These are phyloP conservation scores for Styela plicata DNA, from an alignment of 23 tunicate genomes.

Conservation along the genomic window DNA sequence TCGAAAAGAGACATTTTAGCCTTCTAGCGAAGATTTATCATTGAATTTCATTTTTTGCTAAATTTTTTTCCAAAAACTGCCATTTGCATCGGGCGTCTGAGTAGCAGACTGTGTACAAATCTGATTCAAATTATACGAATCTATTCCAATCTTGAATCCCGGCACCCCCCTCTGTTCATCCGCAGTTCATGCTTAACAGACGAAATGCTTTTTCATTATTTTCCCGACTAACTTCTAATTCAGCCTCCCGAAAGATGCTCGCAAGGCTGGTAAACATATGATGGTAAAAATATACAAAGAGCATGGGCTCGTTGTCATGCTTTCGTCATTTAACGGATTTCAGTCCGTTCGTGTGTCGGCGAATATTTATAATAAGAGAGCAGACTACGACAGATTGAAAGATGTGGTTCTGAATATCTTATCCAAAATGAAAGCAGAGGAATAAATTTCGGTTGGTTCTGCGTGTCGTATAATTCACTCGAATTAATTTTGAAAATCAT, in stretches of 20 bases:
- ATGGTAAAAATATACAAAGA: neutral
- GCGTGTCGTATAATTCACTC: neutral
- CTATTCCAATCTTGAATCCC: too few relatives aligned
- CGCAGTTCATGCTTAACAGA: too few relatives aligned
- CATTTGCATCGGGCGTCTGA: too few relatives aligned
- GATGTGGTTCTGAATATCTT: neutral
- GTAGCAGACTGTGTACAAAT: too few relatives aligned
- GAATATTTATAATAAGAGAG: neutral
- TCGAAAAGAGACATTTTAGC: too few relatives aligned
- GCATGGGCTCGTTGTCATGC: neutral
- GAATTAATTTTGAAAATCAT: neutral
- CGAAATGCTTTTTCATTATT: too few relatives aligned
- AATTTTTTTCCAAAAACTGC: too few relatives aligned
- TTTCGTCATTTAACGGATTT: neutral
- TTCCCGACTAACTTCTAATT: too few relatives aligned
- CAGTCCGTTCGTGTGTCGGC: neutral
- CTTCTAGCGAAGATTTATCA: too few relatives aligned
- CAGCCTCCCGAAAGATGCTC: neutral
- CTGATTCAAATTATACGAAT: too few relatives aligned
- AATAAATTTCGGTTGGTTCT: neutral
- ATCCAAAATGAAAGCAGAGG: neutral
- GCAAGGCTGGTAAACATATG: neutral
- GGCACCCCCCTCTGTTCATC: neutral
- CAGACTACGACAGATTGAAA: conserved; percentile 1
- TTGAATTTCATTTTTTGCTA: too few relatives aligned